Conservation (phyloP, 2,113 vertebrate genomes). For the Onychostoma macrolepis region DNA sequence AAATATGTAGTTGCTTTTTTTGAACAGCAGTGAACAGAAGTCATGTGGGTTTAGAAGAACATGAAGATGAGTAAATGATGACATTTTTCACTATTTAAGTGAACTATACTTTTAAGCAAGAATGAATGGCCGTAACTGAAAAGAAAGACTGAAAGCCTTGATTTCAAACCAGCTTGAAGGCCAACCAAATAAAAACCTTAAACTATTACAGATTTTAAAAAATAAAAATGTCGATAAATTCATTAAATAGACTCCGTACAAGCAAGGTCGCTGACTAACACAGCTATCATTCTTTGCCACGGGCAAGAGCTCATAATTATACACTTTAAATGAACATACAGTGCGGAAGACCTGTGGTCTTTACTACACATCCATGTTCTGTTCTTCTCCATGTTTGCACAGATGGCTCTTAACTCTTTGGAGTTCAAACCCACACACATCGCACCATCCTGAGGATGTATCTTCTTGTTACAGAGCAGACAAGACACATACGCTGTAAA, state of each 20-base stretch:
- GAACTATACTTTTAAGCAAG: neutral
- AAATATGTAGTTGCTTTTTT: neutral
- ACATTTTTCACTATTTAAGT: neutral
- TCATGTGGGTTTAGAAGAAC: neutral
- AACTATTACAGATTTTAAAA: neutral
- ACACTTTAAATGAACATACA: neutral
- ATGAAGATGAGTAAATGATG: neutral
- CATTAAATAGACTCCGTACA: neutral
- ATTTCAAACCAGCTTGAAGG: constrained; percentile 15
- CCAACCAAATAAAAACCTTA: constrained; percentile 3
- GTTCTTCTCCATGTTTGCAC: constrained; percentile 26
- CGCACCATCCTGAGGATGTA: neutral
- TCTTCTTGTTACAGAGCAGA: neutral
- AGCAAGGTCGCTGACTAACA: neutral
- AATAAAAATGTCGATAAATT: neutral
- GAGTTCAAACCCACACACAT: constrained; percentile 41
- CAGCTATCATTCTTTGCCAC: constrained; percentile 13
- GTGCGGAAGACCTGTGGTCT: neutral
- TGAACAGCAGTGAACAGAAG: too few relatives aligned
- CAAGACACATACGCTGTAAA: constrained; percentile 60
- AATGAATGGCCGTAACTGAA: neutral
- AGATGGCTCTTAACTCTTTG: constrained; percentile 24
- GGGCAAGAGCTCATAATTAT: neutral
- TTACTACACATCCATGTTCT: neutral
- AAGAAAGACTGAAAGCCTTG: neutral